Conservation (phyloP, 2,797 vertebrate genomes). For the Galagoides demidoff region DNA sequence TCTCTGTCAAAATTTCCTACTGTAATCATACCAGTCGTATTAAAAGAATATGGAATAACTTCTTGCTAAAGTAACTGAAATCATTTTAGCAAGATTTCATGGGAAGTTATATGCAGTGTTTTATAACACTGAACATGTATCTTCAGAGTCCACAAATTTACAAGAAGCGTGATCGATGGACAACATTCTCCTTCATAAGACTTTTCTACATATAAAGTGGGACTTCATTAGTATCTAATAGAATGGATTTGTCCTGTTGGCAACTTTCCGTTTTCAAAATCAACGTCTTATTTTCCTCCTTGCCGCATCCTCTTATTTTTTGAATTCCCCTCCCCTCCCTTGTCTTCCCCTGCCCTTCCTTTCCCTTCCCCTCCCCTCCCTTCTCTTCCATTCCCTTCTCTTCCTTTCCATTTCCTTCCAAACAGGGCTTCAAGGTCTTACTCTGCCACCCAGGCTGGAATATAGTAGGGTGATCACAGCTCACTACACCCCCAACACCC, state of each 20-base stretch:
- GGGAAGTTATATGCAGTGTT: neutral
- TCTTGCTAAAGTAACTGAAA: slow-evolving; percentile 27
- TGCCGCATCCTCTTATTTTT: neutral
- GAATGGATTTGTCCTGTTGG: neutral
- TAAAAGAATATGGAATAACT: slow-evolving; percentile 36
- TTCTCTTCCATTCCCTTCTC: neutral
- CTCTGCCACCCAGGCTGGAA: neutral
- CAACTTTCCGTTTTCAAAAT: slow-evolving; percentile 9
- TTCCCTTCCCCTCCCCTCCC: no score
- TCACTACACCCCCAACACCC: neutral
- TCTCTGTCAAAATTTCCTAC: slow-evolving; percentile 33
- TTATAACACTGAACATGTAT: neutral
- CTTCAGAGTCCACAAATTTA: neutral
- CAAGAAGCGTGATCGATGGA: neutral
- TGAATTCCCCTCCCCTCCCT: neutral
- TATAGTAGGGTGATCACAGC: neutral
- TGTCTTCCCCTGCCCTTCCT: no score
- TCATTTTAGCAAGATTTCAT: slow-evolving; percentile 27
- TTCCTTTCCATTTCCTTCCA: neutral
- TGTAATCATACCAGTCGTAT: slow-evolving; percentile 14
- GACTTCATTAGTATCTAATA: neutral
- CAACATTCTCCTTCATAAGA: neutral
- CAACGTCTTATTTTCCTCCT: neutral
- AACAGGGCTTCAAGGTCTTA: neutral
- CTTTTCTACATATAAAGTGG: neutral